Conservation (phyloP, 1,140 invertebrate species). For the Aphis craccivora region DNA sequence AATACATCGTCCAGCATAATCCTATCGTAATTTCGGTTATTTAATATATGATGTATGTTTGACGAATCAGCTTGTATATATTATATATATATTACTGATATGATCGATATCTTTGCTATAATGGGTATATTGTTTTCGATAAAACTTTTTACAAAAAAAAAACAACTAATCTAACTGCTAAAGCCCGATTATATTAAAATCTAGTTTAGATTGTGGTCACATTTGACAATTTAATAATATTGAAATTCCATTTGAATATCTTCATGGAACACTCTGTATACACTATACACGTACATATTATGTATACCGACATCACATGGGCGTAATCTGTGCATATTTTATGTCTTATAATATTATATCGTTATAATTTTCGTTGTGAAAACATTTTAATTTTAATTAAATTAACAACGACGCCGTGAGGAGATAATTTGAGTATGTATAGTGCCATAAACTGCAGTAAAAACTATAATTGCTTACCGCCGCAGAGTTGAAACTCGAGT, state of each 20-base stretch:
- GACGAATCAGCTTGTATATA: no score
- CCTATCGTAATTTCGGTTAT: not conserved
- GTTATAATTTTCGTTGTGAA: not conserved
- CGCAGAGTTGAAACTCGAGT: not conserved
- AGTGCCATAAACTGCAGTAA: not conserved
- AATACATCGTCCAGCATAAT: not conserved
- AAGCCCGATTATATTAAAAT: not conserved
- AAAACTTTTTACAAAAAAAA: no score
- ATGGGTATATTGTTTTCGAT: no score
- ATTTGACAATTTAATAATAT: not conserved
- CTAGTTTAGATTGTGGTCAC: not conserved
- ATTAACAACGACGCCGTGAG: not conserved
- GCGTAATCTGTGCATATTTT: not conserved
- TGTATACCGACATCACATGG: not conserved
- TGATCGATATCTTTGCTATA: no score
- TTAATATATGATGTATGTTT: not conserved
- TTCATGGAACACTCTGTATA: not conserved
- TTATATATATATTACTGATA: no score
- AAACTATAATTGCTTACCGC: not conserved
- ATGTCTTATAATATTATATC: not conserved
- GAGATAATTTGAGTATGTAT: not conserved
- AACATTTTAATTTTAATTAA: constrained; percentile 20
- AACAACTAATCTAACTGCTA: no score
- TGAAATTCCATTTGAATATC: not conserved
- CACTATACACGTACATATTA: not conserved